Evolutionary conservation across 2,888 invertebrate species (phyloP).

Genomic region (Callinectes sapidus): DNA sequence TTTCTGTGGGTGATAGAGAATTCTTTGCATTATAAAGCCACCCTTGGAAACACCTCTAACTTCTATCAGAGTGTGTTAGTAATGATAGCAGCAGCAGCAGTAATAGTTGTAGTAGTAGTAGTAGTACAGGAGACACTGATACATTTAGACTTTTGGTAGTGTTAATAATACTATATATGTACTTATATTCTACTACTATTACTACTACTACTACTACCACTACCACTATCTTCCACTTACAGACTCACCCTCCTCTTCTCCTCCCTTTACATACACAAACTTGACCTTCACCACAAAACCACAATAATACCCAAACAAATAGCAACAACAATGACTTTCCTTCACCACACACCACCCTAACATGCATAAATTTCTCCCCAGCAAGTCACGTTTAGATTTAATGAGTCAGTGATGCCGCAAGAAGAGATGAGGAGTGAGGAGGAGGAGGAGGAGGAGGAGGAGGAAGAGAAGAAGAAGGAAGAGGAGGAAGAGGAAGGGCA

Average conservation of each 20-base stretch:
- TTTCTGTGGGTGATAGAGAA: too few relatives aligned
- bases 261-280: too few relatives aligned
- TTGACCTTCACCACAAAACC: too few relatives aligned
- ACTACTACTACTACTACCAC: not conserved
- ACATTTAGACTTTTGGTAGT: not conserved
- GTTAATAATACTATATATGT: not conserved
- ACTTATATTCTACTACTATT: not conserved
- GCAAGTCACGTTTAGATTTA: constrained; percentile 41
- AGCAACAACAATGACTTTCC: not conserved
- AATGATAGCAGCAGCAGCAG: too few relatives aligned
- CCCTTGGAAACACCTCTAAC: too few relatives aligned
- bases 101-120: too few relatives aligned
- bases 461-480: not conserved
- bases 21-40: too few relatives aligned
- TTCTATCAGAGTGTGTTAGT: too few relatives aligned
- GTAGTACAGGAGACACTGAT: too few relatives aligned
- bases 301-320: too few relatives aligned
- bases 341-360: not conserved
- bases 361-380: not conserved
- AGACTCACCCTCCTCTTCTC: too few relatives aligned
- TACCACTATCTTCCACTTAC: too few relatives aligned
- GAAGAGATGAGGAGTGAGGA: not conserved
- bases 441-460: not conserved
- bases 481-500: not conserved
- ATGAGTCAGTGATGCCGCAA: constrained; percentile 3